Conservation (phyloP, 2,888 invertebrate genomes). For the Hypena proboscidalis region DNA sequence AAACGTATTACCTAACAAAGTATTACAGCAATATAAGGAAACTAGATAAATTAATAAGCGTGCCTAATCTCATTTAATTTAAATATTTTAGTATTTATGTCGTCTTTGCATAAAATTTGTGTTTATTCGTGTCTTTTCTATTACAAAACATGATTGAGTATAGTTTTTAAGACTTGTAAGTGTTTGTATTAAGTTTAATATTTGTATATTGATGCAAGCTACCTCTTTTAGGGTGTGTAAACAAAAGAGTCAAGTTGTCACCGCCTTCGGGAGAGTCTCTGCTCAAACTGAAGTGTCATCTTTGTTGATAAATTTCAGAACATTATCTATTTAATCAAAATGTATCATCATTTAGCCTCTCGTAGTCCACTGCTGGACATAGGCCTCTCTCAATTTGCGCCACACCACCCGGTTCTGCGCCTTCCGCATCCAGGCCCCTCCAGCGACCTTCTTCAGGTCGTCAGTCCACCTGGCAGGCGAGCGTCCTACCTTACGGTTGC, state of each 20-base stretch:
- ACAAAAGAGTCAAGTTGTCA: neutral
- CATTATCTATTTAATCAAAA: too few relatives aligned
- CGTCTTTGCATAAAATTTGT: conserved; percentile 12
- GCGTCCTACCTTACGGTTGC: too few relatives aligned
- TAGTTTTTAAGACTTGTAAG: neutral
- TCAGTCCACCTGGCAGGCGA: too few relatives aligned
- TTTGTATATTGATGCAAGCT: conserved; percentile 1
- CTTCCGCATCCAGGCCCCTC: too few relatives aligned
- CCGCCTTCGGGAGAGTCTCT: too few relatives aligned
- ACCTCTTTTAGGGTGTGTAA: neutral
- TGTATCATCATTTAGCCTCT: too few relatives aligned
- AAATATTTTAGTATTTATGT: conserved; percentile 15
- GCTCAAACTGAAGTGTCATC: too few relatives aligned
- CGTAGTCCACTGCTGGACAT: too few relatives aligned
- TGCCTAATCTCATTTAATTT: conserved; percentile 20
- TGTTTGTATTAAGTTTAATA: conserved; percentile 5
- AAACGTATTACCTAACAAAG: conserved; percentile 18
- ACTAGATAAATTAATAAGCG: conserved; percentile 13
- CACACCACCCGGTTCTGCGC: too few relatives aligned
- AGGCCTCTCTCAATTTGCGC: too few relatives aligned
- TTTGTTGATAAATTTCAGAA: too few relatives aligned
- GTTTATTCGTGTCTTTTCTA: conserved; percentile 1
- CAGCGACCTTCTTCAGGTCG: too few relatives aligned
- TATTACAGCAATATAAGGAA: conserved; percentile 27
- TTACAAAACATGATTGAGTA: conserved; percentile 15